Conservation (phyloP, 2,888 invertebrate genomes). For the Ormia ochracea region DNA sequence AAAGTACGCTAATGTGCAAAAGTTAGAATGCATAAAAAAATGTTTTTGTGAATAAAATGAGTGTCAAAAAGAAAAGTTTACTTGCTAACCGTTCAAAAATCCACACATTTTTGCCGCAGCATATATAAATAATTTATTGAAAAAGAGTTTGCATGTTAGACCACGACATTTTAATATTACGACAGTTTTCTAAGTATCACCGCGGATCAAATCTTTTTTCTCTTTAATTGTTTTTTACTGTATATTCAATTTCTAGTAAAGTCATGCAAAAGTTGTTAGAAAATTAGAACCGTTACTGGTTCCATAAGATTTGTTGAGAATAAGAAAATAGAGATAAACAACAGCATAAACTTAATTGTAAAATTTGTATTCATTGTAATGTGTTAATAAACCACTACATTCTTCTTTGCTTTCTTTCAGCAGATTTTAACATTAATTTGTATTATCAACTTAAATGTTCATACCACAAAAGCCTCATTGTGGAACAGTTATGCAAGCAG, state of each 20-base stretch:
- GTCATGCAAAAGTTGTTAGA: slow-evolving; percentile 56
- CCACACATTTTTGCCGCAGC: background rate
- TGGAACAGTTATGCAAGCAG: slow-evolving; percentile 71
- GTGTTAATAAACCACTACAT: background rate
- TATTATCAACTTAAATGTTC: slow-evolving; percentile 65
- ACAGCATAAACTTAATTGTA: slow-evolving; percentile 21
- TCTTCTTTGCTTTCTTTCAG: slow-evolving; percentile 40
- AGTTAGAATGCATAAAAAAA: too few relatives aligned
- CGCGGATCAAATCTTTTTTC: background rate
- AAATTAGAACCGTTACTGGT: slow-evolving; percentile 38
- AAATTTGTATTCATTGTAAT: slow-evolving; percentile 26
- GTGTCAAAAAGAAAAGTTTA: background rate
- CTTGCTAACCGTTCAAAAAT: background rate
- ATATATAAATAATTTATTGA: background rate
- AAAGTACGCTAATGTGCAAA: background rate
- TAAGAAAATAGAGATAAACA: background rate
- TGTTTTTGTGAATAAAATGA: too few relatives aligned
- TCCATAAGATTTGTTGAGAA: slow-evolving; percentile 12
- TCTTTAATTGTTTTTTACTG: slow-evolving; percentile 8
- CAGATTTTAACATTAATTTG: slow-evolving; percentile 73
- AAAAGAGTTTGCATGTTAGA: slow-evolving; percentile 40
- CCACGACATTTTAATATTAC: slow-evolving; percentile 41
- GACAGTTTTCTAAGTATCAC: slow-evolving; percentile 28
- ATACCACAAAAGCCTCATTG: slow-evolving; percentile 70
- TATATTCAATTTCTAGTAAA: slow-evolving; percentile 32